These are phyloP conservation scores for Lepidonotus clava DNA, from an alignment of 2,888 invertebrate species.

Conservation along the genomic window DNA sequence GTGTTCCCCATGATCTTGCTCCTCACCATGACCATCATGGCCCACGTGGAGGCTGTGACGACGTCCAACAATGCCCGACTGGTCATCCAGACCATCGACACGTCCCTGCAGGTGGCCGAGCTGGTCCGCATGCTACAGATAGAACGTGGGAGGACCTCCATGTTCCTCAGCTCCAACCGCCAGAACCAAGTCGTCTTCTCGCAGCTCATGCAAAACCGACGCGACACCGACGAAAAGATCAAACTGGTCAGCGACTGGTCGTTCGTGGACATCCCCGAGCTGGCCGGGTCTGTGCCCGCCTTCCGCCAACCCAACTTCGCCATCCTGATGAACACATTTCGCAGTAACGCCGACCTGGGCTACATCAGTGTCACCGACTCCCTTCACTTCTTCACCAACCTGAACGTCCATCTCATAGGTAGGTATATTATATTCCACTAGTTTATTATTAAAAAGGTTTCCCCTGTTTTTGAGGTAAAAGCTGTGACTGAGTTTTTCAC, in stretches of 20 bases:
- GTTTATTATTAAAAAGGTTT: too few relatives aligned
- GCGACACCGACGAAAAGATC: background rate
- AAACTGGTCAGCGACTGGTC: background rate
- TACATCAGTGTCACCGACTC: background rate
- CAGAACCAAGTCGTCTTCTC: background rate
- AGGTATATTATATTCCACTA: too few relatives aligned
- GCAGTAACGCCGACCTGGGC: background rate
- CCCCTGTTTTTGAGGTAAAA: too few relatives aligned
- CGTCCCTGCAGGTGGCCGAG: constrained; percentile 29
- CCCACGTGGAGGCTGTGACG: constrained; percentile 1
- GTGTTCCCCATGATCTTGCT: constrained; percentile 5
- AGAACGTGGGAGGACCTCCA: constrained; percentile 16
- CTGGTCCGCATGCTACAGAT: constrained; percentile 18
- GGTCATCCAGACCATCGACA: background rate
- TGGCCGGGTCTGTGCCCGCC: background rate
- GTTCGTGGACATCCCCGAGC: background rate
- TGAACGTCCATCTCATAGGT: background rate
- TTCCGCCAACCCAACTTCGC: background rate
- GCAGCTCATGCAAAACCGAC: background rate
- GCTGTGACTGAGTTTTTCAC: too few relatives aligned
- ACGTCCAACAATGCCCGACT: background rate
- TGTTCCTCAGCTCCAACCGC: constrained; percentile 29
- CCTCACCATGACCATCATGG: constrained; percentile 37
- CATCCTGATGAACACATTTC: background rate
- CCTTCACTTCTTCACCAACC: background rate